Evolutionary conservation across 1,140 invertebrate species (phyloP), one percentile per base, ranked within the genome.

Genomic region (Pissodes strobi): DNA sequence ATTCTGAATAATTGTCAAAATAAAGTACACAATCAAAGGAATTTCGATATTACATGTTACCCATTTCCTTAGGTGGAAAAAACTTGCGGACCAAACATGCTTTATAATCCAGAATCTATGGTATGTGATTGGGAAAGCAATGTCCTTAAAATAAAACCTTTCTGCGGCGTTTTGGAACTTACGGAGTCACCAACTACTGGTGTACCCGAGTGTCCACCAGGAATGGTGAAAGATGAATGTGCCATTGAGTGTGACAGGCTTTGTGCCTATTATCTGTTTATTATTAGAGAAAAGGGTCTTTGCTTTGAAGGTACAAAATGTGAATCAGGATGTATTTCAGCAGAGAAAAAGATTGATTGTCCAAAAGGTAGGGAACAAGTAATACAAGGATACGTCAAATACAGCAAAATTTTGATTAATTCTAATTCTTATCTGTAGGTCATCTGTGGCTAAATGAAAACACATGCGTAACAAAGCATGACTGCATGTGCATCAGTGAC

Each of bases 401-500:
- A n/a, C n/a, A n/a, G n/a, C n/a, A n/a, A n/a, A n/a, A n/a, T n/a
- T n/a, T n/a, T n/a, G n/a, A n/a, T n/a, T n/a, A n/a, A n/a, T n/a
- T n/a, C n/a, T n/a, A n/a, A n/a, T n/a, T n/a, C n/a, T n/a, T 45
- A 37, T 39, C 76, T 84, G 4, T 17, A 59, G 63, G 25, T 38
- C 34, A 65, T 41, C 45, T 51, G 18, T 90, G 89, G 87, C 79
- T 86, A 9, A 89, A 92, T 72, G 78, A 82, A 37, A 69, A 81
- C 0, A 87, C 84, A 0, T 94, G 92, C 70, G 88, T 93, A 5
- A 75, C 83, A 3, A 70, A 82, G 1, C 79, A 83, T 22, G 87
- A 91, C 58, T 93, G 91, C 71, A 86, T 86, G 2, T 93, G 90
- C 71, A 78, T 81, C 23, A 83, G 86, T 18, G 76, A 82, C 8